Evolutionary conservation across 2,888 invertebrate genomes (phyloP), one percentile per base, ranked within the genome.

Genomic region (Laspeyria flexula): DNA sequence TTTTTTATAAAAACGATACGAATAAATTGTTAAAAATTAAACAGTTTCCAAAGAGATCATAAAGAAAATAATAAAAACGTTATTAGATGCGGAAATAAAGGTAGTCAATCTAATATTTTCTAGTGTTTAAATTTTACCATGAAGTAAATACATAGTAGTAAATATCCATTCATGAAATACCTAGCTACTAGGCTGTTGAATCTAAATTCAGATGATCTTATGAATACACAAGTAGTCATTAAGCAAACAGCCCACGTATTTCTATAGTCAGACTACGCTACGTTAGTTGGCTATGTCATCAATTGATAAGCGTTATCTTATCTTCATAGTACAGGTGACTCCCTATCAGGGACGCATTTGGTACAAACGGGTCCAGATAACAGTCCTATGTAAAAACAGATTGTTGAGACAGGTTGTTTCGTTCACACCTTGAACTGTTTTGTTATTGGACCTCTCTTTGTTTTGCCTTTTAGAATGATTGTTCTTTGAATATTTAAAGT

Each of bases 261-360:
- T 38, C 43, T 62, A 45, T 55, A 68, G 62, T 56, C 65, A 65
- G 65, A 67, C 61, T 66, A 55, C 52, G 27, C 42, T 49, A 55
- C 70, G 71, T 72, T 81, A 77, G 69, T 82, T 73, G 80, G 79
- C 71, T 79, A 74, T 75, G 79, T 76, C 81, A 82, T 81, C 79
- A 75, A 61, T 60, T 67, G 81, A 80, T 80, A 81, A 72, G 49
- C 41, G 39, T 72, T 85, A 88, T 88, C 86, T 82, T 60, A 85
- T 81, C 80, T 66, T n/a, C n/a, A n/a, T n/a, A 50, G 56, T 60
- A 68, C 74, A 79, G 82, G 81, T 82, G 77, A 75, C 81, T 71
- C 77, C 77, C 73, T 76, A 77, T 76, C 68, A 59, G 59, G 53
- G 59, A 71, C 55, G 60, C 56, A 73, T 73, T 75, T 64, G 69